Percentiles rank a stretch among this genome's conserved stretches.
These are phyloP conservation scores for Condylura cristata DNA, from an alignment of 2,113 vertebrate species.

Conservation along the genomic window DNA sequence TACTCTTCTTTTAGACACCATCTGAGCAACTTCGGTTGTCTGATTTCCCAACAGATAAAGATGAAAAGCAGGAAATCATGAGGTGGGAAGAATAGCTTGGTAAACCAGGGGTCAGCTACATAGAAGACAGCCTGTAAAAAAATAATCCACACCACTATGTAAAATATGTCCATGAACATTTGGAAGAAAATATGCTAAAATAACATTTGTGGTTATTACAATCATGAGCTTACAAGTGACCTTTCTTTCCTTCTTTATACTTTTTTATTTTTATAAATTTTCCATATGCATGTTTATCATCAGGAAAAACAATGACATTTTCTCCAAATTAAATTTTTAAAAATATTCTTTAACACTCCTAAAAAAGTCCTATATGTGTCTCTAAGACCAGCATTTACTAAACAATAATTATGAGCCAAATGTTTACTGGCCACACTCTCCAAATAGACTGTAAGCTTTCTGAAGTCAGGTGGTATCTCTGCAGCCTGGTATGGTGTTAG, in stretches of 20 bases:
- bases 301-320: background rate
- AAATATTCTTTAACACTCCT: background rate
- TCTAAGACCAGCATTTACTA: background rate
- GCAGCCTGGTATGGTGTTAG: background rate
- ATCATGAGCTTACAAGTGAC: background rate
- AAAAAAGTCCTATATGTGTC: background rate
- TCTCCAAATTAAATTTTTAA: background rate
- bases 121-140: background rate
- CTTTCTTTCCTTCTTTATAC: background rate
- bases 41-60: conserved; percentile 8
- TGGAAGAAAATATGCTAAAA: background rate
- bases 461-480: background rate
- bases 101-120: background rate
- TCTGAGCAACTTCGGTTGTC: conserved; percentile 37
- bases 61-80: background rate
- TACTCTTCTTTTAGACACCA: conserved; percentile 22
- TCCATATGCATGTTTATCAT: background rate
- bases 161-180: background rate
- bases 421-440: background rate
- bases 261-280: background rate
- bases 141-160: background rate
- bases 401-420: background rate
- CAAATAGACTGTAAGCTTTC: background rate
- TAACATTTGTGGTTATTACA: background rate
- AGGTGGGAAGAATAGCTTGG: background rate